Percentiles rank a stretch among this genome's conserved stretches.
Evolutionary conservation across 2,797 vertebrate species (phyloP).

Genomic region (Eurystomus glaucurus): DNA sequence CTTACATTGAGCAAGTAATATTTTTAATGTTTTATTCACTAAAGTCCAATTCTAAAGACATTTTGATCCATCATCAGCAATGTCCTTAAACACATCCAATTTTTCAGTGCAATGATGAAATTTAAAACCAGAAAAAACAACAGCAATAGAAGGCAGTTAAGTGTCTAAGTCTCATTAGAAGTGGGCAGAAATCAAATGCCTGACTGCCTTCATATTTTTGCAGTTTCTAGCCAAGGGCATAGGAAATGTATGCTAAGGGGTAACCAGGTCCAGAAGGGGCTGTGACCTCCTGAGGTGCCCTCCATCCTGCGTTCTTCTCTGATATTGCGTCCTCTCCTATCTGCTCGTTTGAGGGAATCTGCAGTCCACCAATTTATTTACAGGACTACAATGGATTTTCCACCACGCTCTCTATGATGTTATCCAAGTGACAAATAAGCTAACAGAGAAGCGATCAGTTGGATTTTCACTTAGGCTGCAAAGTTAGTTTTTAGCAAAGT

Average conservation of each 20-base stretch:
- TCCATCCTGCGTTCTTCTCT: background rate
- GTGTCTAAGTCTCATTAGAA: background rate
- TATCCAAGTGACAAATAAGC: background rate
- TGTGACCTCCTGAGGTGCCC: background rate
- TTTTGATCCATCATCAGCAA: slow-evolving; percentile 48
- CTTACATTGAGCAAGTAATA: slow-evolving; percentile 44
- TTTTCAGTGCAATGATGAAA: background rate
- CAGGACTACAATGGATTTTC: background rate
- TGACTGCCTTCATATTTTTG: background rate
- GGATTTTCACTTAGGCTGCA: background rate
- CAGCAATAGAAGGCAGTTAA: background rate
- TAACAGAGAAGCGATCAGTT: background rate
- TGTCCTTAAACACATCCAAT: slow-evolving; percentile 18
- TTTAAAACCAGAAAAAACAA: slow-evolving; percentile 14
- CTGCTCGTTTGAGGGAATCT: background rate
- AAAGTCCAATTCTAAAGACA: slow-evolving; percentile 47
- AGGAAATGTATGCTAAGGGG: background rate
- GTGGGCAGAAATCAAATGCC: background rate
- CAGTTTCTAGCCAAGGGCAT: background rate
- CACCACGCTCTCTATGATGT: background rate
- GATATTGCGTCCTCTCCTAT: background rate
- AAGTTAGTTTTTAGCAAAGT: background rate
- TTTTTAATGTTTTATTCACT: slow-evolving; percentile 68
- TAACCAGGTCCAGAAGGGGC: background rate
- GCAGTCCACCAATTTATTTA: accelerated